phyloP scores from a whole-genome alignment of 30 jellyfish, hydroid and myxozoan species.

The Hydractinia symbiolongicarpus region DNA sequence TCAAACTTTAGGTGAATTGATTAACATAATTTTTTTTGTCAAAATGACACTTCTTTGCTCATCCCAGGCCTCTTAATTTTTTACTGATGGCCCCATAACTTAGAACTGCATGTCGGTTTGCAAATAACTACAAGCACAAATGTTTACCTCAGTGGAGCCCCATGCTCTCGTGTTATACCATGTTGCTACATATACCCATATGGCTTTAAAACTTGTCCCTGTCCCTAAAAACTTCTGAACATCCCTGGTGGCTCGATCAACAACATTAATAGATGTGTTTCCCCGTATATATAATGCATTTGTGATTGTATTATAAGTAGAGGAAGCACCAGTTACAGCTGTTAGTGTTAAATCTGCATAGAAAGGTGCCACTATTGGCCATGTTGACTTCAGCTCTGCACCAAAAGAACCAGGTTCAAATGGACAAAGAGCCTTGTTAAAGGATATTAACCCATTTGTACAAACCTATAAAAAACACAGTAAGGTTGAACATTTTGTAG shows the following conservation, averaged over 20 bases:
- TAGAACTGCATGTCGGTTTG: too few relatives aligned
- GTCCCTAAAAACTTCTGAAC: conserved; percentile 6
- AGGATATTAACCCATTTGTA: conserved; percentile 30
- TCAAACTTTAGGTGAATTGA: too few relatives aligned
- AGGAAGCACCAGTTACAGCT: not conserved
- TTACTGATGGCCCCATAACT: too few relatives aligned
- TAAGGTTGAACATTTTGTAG: not conserved
- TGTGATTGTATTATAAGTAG: not conserved
- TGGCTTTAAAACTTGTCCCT: conserved; percentile 12
- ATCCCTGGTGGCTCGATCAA: conserved; percentile 27
- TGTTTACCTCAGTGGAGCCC: conserved; percentile 27
- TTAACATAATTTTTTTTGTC: too few relatives aligned
- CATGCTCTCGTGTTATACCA: conserved; percentile 33
- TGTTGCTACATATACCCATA: conserved; percentile 26
- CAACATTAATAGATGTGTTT: not conserved
- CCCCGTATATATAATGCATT: conserved; percentile 24
- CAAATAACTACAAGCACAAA: too few relatives aligned
- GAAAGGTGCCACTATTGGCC: conserved; percentile 36
- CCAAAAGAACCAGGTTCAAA: conserved; percentile 27
- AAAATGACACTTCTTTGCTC: too few relatives aligned
- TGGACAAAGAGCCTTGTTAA: conserved; percentile 27
- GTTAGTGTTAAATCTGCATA: conserved; percentile 30
- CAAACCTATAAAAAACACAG: conserved; percentile 27
- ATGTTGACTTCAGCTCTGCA: conserved; percentile 10
- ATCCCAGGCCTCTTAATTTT: too few relatives aligned